Evolutionary conservation across 2,113 vertebrate genomes (phyloP).

Genomic region (Forbesichthys agassizii): DNA sequence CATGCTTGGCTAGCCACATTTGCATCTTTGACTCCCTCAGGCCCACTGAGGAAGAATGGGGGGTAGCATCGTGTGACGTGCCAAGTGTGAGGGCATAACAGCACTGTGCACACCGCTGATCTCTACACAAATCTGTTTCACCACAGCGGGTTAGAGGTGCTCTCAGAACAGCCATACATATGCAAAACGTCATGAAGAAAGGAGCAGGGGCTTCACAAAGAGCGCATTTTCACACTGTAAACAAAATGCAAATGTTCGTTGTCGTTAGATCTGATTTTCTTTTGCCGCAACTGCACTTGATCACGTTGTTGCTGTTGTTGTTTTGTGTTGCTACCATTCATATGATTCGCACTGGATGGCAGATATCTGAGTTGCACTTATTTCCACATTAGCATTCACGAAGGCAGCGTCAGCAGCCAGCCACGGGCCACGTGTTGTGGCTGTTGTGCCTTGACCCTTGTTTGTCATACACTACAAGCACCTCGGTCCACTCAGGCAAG

Average conservation of each 20-base stretch:
- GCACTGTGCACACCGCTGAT: conserved; percentile 56
- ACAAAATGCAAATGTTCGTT: conserved; percentile 17
- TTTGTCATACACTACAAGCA: conserved; percentile 44
- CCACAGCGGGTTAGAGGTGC: conserved; percentile 37
- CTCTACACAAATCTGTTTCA: conserved; percentile 57
- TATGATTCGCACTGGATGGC: neutral
- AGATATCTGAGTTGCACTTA: conserved; percentile 6
- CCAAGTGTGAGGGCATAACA: conserved; percentile 55
- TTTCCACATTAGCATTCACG: conserved; percentile 36
- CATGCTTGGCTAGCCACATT: conserved; percentile 51
- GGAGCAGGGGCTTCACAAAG: conserved; percentile 16
- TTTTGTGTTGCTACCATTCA: neutral
- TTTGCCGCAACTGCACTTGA: conserved; percentile 2
- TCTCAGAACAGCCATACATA: conserved; percentile 42
- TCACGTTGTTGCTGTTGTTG: neutral
- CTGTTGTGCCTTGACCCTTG: conserved; percentile 33
- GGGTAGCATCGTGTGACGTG: conserved; percentile 48
- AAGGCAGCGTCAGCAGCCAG: conserved; percentile 25
- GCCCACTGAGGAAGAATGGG: conserved; percentile 59
- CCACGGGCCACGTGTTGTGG: conserved; percentile 27
- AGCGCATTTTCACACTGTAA: conserved; percentile 1
- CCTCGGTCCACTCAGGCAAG: conserved; percentile 50
- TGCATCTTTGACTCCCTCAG: conserved; percentile 59
- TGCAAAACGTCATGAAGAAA: conserved; percentile 43
- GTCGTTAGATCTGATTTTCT: conserved; percentile 17